Evolutionary conservation across 2,797 vertebrate genomes (phyloP).

Genomic region (Lagocephalus sceleratus): DNA sequence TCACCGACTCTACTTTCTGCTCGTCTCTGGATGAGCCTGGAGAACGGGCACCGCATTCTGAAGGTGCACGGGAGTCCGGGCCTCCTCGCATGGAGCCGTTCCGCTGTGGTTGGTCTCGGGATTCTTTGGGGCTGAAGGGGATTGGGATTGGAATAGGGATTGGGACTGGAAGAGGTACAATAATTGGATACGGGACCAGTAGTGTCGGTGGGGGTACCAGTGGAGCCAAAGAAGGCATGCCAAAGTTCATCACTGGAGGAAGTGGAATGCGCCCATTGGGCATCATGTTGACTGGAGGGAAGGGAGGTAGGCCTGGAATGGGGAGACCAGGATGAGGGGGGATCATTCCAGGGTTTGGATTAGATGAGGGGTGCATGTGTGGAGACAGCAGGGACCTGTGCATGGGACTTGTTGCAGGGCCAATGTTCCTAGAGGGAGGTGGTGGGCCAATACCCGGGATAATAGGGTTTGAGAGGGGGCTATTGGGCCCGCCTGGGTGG

Average conservation of each 20-base stretch:
- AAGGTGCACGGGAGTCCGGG: constrained; percentile 80
- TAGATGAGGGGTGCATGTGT: constrained; percentile 87
- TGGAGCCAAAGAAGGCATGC: constrained; percentile 95
- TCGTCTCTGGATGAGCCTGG: constrained; percentile 72
- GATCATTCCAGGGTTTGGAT: constrained; percentile 85
- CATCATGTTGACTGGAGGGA: constrained; percentile 94
- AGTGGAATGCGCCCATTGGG: constrained; percentile 90
- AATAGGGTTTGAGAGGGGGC: constrained; percentile 91
- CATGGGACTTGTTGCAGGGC: constrained; percentile 90
- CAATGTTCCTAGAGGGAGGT: constrained; percentile 79
- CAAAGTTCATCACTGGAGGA: constrained; percentile 96
- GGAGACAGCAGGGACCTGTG: constrained; percentile 91
- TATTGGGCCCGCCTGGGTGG: constrained; percentile 89
- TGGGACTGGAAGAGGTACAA: constrained; percentile 94
- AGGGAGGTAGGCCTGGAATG: constrained; percentile 84
- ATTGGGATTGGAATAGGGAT: constrained; percentile 97
- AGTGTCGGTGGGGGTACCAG: constrained; percentile 96
- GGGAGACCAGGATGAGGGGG: constrained; percentile 85
- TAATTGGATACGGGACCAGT: constrained; percentile 96
- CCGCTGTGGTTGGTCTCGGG: constrained; percentile 85
- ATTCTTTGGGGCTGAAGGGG: constrained; percentile 86
- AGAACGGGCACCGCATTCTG: constrained; percentile 77
- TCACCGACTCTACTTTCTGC: constrained; percentile 81
- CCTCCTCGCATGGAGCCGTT: constrained; percentile 80
- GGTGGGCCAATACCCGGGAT: constrained; percentile 93